Evolutionary conservation across 2,113 vertebrate genomes (phyloP).

Genomic region (Ursus arctos): DNA sequence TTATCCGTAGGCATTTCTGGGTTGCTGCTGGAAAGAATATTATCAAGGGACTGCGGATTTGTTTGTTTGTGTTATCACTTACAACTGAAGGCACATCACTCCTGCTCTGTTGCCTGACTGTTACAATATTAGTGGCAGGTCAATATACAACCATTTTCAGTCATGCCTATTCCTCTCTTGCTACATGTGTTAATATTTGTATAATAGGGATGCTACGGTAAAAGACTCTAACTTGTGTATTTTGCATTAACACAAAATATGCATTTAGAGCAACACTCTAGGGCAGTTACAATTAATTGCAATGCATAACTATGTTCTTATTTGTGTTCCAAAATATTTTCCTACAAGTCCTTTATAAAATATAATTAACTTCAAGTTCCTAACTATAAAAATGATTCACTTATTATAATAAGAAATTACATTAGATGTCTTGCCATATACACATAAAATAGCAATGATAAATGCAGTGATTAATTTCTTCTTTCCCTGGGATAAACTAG

Average conservation of each 20-base stretch:
- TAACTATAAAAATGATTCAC: not conserved
- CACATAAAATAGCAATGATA: not conserved
- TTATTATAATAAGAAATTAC: not conserved
- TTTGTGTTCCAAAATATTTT: not conserved
- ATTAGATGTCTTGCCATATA: not conserved
- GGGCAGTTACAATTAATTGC: not conserved
- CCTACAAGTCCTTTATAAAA: not conserved
- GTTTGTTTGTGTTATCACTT: not conserved
- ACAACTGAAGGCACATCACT: not conserved
- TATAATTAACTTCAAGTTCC: not conserved
- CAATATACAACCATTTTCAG: not conserved
- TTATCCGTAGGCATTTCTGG: not conserved
- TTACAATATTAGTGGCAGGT: not conserved
- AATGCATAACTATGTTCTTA: not conserved
- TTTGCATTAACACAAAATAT: not conserved
- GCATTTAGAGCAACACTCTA: not conserved
- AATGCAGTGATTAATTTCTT: not conserved
- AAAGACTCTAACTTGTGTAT: not conserved
- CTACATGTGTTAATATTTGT: not conserved
- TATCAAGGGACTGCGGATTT: conserved; percentile 76
- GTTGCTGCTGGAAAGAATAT: not conserved
- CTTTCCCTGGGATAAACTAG: not conserved
- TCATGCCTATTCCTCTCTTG: not conserved
- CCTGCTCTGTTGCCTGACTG: not conserved
- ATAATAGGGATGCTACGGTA: rapidly evolving